Base-by-base conservation (phyloP, 2,113 vertebrate species). In the Rhabdomys dilectus region DNA sequence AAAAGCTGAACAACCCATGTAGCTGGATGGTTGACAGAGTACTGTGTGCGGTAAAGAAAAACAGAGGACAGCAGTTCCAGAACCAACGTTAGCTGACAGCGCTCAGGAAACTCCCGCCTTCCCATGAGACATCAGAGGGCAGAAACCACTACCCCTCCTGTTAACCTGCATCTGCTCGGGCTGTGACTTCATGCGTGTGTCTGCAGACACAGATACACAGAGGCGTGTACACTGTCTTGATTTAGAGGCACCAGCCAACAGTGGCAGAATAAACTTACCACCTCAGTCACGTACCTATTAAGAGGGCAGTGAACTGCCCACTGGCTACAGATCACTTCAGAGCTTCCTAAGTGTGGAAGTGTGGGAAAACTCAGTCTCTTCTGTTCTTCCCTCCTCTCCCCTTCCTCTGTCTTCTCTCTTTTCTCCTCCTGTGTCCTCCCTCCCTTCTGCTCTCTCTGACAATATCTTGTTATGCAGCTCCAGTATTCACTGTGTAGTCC, bases 131-230 rank as follows among this genome's bases (percentile, higher is more conserved):
- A 19, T 34, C 42, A 26, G 11, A 51, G 1, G 16, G 56, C 78
- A 26, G 26, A 75, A 58, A 4, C 0, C 68, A 7, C 5, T 6
- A 1, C 70, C 6, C 0, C 12, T 31, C 0, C 31, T 48, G 51
- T 15, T 21, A 45, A 36, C 73, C 45, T 2, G 24, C 45, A 45
- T 39, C 42, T 13, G 15, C 22, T 12, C 7, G 24, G 13, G 36
- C 31, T 24, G 64, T 17, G 66, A 53, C 16, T 86, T 42, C 56
- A 34, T 81, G 21, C 22, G 2, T 8, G 24, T 53, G 22, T 36
- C 26, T 45, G 36, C 15, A 15, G 39, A 31, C 5, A 36, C 19
- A 19, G 39, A 22, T 26, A 29, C 51, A 70, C 10, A 77, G 45
- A 80, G 9, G 21, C 36, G 31, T 11, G 56, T 29, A 64, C 26